These are phyloP conservation scores for Bedellia somnulentella DNA, from an alignment of 2,888 invertebrate species.

Conservation along the genomic window DNA sequence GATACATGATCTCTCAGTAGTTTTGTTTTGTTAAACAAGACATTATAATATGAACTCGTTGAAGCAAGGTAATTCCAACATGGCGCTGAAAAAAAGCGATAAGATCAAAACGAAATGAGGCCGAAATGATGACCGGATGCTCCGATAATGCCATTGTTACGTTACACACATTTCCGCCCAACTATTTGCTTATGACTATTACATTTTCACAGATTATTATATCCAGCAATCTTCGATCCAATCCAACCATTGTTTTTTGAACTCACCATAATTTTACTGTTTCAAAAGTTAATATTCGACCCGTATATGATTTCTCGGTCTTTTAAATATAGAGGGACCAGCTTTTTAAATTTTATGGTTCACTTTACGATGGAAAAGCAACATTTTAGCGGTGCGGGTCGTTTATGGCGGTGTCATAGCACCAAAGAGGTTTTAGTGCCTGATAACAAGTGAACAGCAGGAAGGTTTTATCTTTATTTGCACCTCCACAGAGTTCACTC, in stretches of 20 bases:
- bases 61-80: no score
- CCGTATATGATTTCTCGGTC: conserved; percentile 51
- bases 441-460: conserved; percentile 42
- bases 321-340: conserved; percentile 44
- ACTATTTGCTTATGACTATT: neutral
- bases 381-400: conserved; percentile 59
- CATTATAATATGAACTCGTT: no score
- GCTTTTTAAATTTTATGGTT: conserved; percentile 48
- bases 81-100: neutral
- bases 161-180: conserved; percentile 1
- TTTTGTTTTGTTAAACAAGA: no score
- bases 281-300: conserved; percentile 24
- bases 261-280: conserved; percentile 12
- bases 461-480: conserved; percentile 19
- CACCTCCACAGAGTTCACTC: conserved; percentile 4
- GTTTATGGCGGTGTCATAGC: conserved; percentile 52
- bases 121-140: neutral
- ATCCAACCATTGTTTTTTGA: neutral
- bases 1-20: no score
- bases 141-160: conserved; percentile 2
- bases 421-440: conserved; percentile 43
- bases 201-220: neutral
- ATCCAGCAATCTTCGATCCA: neutral
- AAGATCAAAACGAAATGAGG: conserved; percentile 1
- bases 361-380: conserved; percentile 47